These are phyloP conservation scores for Macrobrachium rosenbergii DNA, from an alignment of 1,140 invertebrate species.

Conservation along the genomic window DNA sequence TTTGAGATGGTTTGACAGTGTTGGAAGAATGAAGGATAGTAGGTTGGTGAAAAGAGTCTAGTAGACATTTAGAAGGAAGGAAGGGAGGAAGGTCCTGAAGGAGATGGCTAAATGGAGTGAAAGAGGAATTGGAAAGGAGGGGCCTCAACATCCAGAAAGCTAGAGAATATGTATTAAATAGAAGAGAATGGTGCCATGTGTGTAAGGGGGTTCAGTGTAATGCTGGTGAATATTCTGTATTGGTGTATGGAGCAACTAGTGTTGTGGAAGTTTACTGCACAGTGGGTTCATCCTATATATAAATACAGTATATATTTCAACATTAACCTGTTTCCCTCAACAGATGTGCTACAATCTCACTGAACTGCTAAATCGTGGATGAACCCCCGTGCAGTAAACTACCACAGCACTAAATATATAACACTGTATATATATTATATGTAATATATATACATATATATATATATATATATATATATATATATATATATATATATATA, in stretches of 20 bases:
- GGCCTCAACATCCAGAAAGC: no score
- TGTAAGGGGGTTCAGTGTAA: neutral
- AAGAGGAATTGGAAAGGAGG: neutral
- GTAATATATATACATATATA: slow-evolving; percentile 34
- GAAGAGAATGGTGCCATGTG: neutral
- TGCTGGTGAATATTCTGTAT: neutral
- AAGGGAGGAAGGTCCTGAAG: neutral
- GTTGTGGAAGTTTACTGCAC: no score
- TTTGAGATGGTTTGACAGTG: neutral
- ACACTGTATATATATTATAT: no score
- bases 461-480: slow-evolving; percentile 24
- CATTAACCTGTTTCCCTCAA: no score
- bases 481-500: slow-evolving; percentile 30
- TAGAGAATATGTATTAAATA: neutral
- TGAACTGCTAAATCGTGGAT: no score
- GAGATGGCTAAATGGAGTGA: neutral
- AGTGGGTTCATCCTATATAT: neutral
- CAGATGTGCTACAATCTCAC: no score
- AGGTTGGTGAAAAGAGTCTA: neutral
- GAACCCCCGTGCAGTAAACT: no score
- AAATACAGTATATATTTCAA: no score
- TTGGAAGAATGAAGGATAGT: neutral
- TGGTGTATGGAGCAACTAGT: neutral
- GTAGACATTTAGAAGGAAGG: neutral
- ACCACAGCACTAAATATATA: no score